Evolutionary conservation across 2,113 vertebrate genomes (phyloP), one percentile per base, ranked within the genome.

Genomic region (Hiodon tergisus): DNA sequence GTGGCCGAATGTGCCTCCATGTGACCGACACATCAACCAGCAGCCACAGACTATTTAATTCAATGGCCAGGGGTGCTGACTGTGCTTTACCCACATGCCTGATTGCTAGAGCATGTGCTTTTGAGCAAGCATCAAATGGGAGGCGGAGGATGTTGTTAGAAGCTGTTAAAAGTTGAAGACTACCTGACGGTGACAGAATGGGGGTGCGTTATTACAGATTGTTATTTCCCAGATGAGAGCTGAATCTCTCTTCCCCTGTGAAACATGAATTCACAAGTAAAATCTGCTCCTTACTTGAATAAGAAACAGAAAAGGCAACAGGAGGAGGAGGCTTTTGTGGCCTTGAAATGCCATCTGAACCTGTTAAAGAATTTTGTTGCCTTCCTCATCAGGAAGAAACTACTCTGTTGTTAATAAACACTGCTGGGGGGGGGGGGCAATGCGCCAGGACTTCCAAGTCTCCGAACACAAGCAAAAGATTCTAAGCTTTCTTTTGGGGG

Each of bases 301-400:
- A 31, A 31, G 31, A 31, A 31, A 31, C 54, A 46, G 54, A 10
- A 71, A 13, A 14, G 69, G 53, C 54, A 16, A 57, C 55, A 54
- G 51, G 14, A 6, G 58, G 14, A 0, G 14, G 8, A 9, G 14
- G 14, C 16, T 53, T n/a, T 51, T 50, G 50, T 52, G 51, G 50
- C 50, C 67, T 50, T 51, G 72, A 55, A 58, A 5, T 46, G 67
- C 48, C 48, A 73, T 47, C 52, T 58, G 63, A 75, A 57, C 16
- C 10, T 16, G 54, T 47, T 47, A 47, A 68, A 53, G 66, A 75
- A 68, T 67, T 17, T 11, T 13, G n/a, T 75, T 67, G 53, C 68
- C 54, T 51, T 63, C 16, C 65, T 58, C 51, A 50, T 53, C 52
- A 31, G 13, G 11, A 54, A 59, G 54, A 5, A 68, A 55, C 14